These are phyloP conservation scores for Holocentrus rufus DNA, from an alignment of 2,797 vertebrate species.

Conservation along the genomic window DNA sequence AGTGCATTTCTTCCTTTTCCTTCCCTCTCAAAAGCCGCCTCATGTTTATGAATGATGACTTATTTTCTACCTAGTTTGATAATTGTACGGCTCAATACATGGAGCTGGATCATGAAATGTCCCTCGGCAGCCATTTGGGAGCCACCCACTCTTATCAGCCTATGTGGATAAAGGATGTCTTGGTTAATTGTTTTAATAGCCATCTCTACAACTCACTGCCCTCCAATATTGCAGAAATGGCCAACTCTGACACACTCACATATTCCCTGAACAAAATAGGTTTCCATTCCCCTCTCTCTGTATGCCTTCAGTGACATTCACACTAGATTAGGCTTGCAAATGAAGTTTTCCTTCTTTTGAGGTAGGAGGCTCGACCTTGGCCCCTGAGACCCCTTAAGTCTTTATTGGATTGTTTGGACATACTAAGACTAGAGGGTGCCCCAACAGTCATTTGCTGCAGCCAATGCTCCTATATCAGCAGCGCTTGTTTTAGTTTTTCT, in stretches of 20 bases:
- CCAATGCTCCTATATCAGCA: constrained; percentile 55
- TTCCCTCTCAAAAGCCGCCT: constrained; percentile 1
- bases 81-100: constrained; percentile 40
- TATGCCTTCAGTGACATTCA: constrained; percentile 64
- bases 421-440: constrained; percentile 51
- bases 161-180: constrained; percentile 59
- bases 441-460: constrained; percentile 45
- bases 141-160: constrained; percentile 42
- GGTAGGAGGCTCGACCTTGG: constrained; percentile 64
- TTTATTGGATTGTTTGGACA: constrained; percentile 69
- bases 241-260: constrained; percentile 49
- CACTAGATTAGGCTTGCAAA: constrained; percentile 75
- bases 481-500: constrained; percentile 50
- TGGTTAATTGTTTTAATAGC: constrained; percentile 73
- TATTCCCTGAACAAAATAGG: constrained; percentile 54
- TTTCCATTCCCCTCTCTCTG: constrained; percentile 32
- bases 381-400: constrained; percentile 68
- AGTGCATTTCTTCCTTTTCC: background rate
- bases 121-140: constrained; percentile 57
- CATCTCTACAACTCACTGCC: constrained; percentile 48
- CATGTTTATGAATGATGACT: constrained; percentile 22
- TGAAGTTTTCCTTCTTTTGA: constrained; percentile 72
- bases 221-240: constrained; percentile 49
- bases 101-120: constrained; percentile 47
- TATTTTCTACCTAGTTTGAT: constrained; percentile 43